Percentiles rank a stretch among this genome's conserved stretches.
Conservation (phyloP, 2,888 invertebrate genomes). For the Coelogynopora nodosa region DNA sequence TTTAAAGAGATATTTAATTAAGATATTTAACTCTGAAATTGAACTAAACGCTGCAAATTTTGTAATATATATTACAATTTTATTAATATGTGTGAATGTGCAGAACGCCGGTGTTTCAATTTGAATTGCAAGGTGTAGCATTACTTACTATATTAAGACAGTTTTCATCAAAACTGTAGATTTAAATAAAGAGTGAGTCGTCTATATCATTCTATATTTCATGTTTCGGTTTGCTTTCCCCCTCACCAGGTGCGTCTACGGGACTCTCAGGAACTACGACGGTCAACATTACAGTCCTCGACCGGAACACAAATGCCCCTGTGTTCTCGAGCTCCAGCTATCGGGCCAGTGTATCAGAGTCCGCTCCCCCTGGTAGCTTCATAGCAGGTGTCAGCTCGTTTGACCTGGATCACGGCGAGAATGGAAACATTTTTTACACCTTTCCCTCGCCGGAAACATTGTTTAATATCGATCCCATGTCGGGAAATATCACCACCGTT, state of each 20-base stretch:
- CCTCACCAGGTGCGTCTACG: not conserved
- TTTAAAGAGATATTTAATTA: no score
- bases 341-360: not conserved
- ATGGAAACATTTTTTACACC: not conserved
- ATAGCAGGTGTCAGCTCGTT: not conserved
- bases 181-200: no score
- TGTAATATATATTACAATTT: no score
- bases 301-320: not conserved
- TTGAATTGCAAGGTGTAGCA: no score
- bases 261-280: not conserved
- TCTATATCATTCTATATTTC: no score
- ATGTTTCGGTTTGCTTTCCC: no score
- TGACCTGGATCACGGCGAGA: not conserved
- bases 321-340: not conserved
- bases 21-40: no score
- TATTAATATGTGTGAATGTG: no score
- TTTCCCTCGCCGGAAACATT: not conserved
- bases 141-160: no score
- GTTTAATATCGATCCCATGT: not conserved
- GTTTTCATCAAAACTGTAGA: no score
- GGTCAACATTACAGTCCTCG: not conserved
- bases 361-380: not conserved
- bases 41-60: no score
- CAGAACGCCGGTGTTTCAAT: no score
- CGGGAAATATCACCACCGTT: slow-evolving; percentile 22